Base-by-base conservation (phyloP, 2,888 invertebrate genomes). In the Troilus luridus region DNA sequence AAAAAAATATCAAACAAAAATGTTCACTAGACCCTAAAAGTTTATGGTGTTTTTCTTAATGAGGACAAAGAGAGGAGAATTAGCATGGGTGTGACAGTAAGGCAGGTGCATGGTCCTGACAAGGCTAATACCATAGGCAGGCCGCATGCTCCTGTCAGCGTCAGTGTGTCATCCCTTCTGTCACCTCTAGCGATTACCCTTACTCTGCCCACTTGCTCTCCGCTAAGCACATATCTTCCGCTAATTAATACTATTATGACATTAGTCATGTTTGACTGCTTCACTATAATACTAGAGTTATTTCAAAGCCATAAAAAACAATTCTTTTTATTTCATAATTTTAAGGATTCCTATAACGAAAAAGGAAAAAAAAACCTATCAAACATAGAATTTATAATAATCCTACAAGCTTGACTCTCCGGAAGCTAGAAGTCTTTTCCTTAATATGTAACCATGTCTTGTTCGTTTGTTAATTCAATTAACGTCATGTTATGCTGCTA, bases 91-190 rank as follows among this genome's bases (percentile, higher is more conserved):
- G 41, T 77, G 72, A 41, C 72, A 77, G 72, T 41, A 77, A 41
- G 10, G 17, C 72, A 77, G 27, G 72, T 77, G 72, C 41, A 41
- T 77, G 72, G 27, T 8, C 41, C 27, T 77, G 72, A 77, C 72
- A 77, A 17, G 10, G 41, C 72, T 77, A 77, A 77, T 77, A 77
- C 72, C 72, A 41, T 27, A 77, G 72, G 41, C 72, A 41, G 41
- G 41, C 72, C 72, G 19, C 72, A 41, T 77, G 72, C 72, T 77
- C 72, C 27, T 77, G 72, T 77, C 72, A 77, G 27, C 72, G 27
- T 77, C 72, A 77, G 72, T 19, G 41, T 77, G 67, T 27, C 67
- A 14, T 24, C 67, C 24, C 0, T 27, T 17, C 41, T 41, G 41
- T 41, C 72, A 41, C 72, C 19, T 41, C 17, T 9, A 21, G 19